Evolutionary conservation across 2,888 invertebrate genomes (phyloP), one percentile per base, ranked within the genome.

Genomic region (Melipona beecheii): DNA sequence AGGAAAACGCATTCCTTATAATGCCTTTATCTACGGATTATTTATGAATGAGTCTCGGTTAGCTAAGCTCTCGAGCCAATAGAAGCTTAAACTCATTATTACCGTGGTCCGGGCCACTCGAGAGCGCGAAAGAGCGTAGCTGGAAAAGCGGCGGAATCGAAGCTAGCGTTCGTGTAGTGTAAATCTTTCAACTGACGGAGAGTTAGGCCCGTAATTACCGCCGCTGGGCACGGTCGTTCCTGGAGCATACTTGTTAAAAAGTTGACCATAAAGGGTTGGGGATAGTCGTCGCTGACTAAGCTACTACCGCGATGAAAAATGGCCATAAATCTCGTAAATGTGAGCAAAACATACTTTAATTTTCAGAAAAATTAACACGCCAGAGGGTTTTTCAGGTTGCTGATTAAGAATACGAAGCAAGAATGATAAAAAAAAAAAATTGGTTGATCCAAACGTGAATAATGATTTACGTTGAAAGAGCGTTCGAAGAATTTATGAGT

Each of bases 71-170:
- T 54, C 36, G 11, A 27, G 52, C 62, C 62, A 54, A 79, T 62
- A 56, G 52, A 54, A 76, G 76, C 64, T 79, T 75, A 54, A 79
- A 69, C 56, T 69, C 62, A 56, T 76, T 75, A 75, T 75, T 75
- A 13, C 24, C 62, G 27, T 54, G 27, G 49, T 69, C 24, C 49
- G 15, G 43, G n/a, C 11, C 50, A 36, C 75, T 75, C 24, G 68
- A 56, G 24, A 31, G 54, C n/a, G 68, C 17, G 69, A 75, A 75
- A 69, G 13, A 31, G 62, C 21, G 64, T 54, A 50, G 54, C 27
- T 31, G 58, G 54, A 62, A 54, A 54, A 54, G 9, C 31, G 49
- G 52, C 64, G 54, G 31, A 69, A 54, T 75, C 49, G 49, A 62
- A 78, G 17, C 36, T n/a, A n/a, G 50, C 31, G 24, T 49, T 75